Conservation (phyloP, 2,888 invertebrate species). For the Caenorhabditis afra region DNA sequence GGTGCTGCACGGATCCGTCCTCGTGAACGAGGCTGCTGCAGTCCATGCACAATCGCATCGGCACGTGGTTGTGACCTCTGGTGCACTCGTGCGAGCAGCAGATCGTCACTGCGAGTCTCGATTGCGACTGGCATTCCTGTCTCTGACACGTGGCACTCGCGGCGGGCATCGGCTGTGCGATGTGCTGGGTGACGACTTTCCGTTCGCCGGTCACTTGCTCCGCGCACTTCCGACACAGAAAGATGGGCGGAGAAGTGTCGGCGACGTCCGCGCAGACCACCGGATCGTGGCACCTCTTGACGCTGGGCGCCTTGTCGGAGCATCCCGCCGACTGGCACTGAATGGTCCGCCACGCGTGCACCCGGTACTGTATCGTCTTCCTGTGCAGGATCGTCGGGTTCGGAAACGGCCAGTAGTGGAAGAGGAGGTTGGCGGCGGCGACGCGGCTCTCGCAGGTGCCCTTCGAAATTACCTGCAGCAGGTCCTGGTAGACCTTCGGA, state of each 20-base stretch:
- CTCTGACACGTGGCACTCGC: conserved; percentile 77
- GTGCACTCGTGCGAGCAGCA: conserved; percentile 98
- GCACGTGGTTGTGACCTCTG: conserved; percentile 95
- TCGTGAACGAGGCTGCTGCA: conserved; percentile 71
- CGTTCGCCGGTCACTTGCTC: conserved; percentile 81
- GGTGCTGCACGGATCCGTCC: conserved; percentile 46
- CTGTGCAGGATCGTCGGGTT: conserved; percentile 94
- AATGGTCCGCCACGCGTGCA: conserved; percentile 66
- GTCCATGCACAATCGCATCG: conserved; percentile 86
- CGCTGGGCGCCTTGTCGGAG: conserved; percentile 70
- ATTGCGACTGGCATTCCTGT: conserved; percentile 89
- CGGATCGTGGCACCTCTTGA: conserved; percentile 93
- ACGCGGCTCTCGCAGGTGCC: conserved; percentile 93
- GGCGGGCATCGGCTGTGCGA: conserved; percentile 79
- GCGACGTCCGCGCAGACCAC: conserved; percentile 86
- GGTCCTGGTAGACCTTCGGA: conserved; percentile 86
- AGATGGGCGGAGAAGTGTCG: conserved; percentile 89
- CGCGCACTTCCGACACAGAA: conserved; percentile 85
- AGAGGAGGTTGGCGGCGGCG: conserved; percentile 96
- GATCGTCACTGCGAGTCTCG: conserved; percentile 93
- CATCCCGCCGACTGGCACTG: conserved; percentile 73
- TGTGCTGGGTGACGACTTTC: conserved; percentile 66
- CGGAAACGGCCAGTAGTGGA: conserved; percentile 99
- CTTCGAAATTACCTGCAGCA: conserved; percentile 81
- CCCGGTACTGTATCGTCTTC: conserved; percentile 86